Evolutionary conservation across 2,888 invertebrate species (phyloP).

Genomic region (Pterostichus niger): DNA sequence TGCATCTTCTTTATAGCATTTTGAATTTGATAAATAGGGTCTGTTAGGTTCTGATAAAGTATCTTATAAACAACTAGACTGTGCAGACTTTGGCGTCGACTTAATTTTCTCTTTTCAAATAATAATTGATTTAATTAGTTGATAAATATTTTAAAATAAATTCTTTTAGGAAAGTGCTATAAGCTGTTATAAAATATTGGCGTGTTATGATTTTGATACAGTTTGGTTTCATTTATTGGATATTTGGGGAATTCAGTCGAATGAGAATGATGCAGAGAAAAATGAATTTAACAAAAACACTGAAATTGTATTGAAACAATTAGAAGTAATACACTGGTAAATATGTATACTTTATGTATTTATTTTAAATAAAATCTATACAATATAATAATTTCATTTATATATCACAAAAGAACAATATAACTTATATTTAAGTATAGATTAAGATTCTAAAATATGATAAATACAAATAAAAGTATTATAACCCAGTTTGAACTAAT

Average conservation of each 20-base stretch:
- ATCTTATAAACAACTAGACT: too few species aligned
- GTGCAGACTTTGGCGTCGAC: too few species aligned
- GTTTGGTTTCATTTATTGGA: slow-evolving; percentile 61
- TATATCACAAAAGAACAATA: slow-evolving; percentile 62
- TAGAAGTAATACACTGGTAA: slow-evolving; percentile 62
- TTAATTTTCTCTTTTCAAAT: too few species aligned
- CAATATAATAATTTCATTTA: slow-evolving; percentile 55
- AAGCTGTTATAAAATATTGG: slow-evolving; percentile 67
- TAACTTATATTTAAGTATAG: slow-evolving; percentile 11
- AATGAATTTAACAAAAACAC: slow-evolving; percentile 71
- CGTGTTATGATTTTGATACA: slow-evolving; percentile 62
- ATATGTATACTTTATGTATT: slow-evolving; percentile 30
- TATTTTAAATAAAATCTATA: slow-evolving; percentile 59
- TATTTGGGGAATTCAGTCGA: slow-evolving; percentile 66
- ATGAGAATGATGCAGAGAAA: slow-evolving; percentile 16
- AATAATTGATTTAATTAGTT: too few species aligned
- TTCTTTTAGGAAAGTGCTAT: slow-evolving; percentile 63
- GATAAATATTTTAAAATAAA: slow-evolving; percentile 61
- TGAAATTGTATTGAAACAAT: slow-evolving; percentile 65
- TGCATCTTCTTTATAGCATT: too few species aligned
- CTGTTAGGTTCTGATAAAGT: too few species aligned
- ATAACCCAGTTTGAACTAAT: slow-evolving; percentile 12
- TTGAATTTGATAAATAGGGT: too few species aligned
- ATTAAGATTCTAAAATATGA: not conserved
- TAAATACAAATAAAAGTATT: slow-evolving; percentile 30